These are phyloP conservation scores for Sebastes oblongus DNA, from an alignment of 2,797 vertebrate species.

Conservation along the genomic window DNA sequence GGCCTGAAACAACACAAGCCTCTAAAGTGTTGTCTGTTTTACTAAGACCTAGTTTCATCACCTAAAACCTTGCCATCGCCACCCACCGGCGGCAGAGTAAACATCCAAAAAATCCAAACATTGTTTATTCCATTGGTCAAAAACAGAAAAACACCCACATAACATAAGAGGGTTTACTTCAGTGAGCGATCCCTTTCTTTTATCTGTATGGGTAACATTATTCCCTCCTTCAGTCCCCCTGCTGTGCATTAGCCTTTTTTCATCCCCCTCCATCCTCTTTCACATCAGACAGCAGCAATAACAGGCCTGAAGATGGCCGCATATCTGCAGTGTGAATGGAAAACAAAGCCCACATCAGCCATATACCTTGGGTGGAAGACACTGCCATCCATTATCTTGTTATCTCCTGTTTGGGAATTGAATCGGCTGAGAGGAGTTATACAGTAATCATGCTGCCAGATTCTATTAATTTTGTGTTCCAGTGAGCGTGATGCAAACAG, in stretches of 20 bases:
- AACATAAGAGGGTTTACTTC: slow-evolving; percentile 19
- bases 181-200: slow-evolving; percentile 30
- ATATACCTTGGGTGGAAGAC: slow-evolving; percentile 30
- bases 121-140: slow-evolving; percentile 5
- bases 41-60: slow-evolving; percentile 61
- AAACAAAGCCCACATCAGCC: slow-evolving; percentile 38
- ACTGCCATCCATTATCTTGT: slow-evolving; percentile 62
- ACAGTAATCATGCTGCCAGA: slow-evolving; percentile 62
- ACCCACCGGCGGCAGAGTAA: neutral
- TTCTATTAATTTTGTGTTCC: slow-evolving; percentile 59
- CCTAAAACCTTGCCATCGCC: slow-evolving; percentile 33
- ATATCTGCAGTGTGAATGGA: slow-evolving; percentile 26
- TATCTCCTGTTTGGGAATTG: slow-evolving; percentile 56
- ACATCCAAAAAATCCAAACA: slow-evolving; percentile 20
- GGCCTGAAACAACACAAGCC: slow-evolving; percentile 65
- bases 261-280: slow-evolving; percentile 21
- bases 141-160: slow-evolving; percentile 13
- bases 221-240: slow-evolving; percentile 2
- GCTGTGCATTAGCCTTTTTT: slow-evolving; percentile 40
- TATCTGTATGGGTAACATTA: slow-evolving; percentile 11
- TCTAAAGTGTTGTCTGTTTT: slow-evolving; percentile 62
- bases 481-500: slow-evolving; percentile 39
- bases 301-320: slow-evolving; percentile 33
- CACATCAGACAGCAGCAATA: slow-evolving; percentile 58
- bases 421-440: slow-evolving; percentile 45